Percentiles rank a stretch among this genome's conserved stretches.
Evolutionary conservation across 2,888 invertebrate species (phyloP).

Genomic region (Heliconius charithonia): DNA sequence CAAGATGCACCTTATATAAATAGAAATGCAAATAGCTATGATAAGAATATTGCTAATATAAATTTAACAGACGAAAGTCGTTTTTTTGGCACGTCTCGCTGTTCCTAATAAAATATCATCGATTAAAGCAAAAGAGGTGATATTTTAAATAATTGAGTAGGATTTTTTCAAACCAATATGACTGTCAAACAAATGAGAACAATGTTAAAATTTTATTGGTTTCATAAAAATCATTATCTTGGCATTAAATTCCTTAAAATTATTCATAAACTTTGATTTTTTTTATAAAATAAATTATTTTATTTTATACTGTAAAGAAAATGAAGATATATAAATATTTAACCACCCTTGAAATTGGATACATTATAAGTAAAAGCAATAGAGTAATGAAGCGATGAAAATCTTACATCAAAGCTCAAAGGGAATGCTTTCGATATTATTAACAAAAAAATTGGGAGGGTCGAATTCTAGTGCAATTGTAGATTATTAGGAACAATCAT

Average conservation of each 20-base stretch:
- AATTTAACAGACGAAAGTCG: background rate
- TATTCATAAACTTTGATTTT: too few relatives aligned
- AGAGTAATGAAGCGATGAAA: background rate
- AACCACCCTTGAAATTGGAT: background rate
- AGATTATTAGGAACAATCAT: too few relatives aligned
- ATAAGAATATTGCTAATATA: background rate
- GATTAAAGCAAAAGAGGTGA: too few relatives aligned
- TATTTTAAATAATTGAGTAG: too few relatives aligned
- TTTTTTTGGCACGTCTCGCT: background rate
- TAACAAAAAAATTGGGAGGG: background rate
- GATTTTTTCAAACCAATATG: too few relatives aligned
- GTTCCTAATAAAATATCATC: background rate
- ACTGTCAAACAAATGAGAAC: too few relatives aligned
- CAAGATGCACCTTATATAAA: background rate
- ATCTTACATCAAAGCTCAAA: conserved; percentile 13
- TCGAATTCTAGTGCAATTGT: background rate
- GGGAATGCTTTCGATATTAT: background rate
- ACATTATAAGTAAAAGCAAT: background rate
- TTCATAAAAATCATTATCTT: too few relatives aligned
- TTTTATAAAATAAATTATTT: too few relatives aligned
- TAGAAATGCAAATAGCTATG: background rate
- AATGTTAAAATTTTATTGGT: too few relatives aligned
- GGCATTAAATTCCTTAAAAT: too few relatives aligned
- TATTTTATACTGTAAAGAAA: too few relatives aligned
- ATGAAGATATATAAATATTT: background rate